These are phyloP conservation scores for Dendropsophus ebraccatus DNA, from an alignment of 2,113 vertebrate species.

Conservation along the genomic window DNA sequence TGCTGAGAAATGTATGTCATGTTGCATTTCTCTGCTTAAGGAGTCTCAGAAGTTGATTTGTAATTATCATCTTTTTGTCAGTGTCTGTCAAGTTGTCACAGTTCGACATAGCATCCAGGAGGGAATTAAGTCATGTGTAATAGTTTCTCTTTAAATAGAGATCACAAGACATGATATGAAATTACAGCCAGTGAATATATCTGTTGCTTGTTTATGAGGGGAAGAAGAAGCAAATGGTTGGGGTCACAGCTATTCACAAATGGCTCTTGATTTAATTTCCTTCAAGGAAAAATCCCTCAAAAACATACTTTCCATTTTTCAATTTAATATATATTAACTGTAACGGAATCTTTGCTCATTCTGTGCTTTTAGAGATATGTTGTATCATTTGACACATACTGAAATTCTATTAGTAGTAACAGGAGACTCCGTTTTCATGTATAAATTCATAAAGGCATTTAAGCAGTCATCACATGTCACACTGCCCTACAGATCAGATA, in stretches of 20 bases:
- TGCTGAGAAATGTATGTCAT: neutral
- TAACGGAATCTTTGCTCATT: slow-evolving; percentile 22
- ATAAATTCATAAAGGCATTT: slow-evolving; percentile 5
- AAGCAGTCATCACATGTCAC: slow-evolving; percentile 7
- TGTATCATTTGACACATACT: slow-evolving; percentile 31
- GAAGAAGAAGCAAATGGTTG: slow-evolving; percentile 19
- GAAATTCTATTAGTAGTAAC: slow-evolving; percentile 30
- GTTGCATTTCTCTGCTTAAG: neutral
- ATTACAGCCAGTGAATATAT: slow-evolving; percentile 55
- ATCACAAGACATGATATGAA: slow-evolving; percentile 58
- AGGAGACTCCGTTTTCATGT: neutral
- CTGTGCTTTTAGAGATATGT: slow-evolving; percentile 18
- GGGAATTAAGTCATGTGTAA: slow-evolving; percentile 39
- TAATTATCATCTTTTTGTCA: slow-evolving; percentile 13
- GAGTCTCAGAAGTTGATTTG: neutral
- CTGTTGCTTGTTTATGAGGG: slow-evolving; percentile 33
- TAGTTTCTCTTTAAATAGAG: slow-evolving; percentile 55
- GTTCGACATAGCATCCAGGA: slow-evolving; percentile 20
- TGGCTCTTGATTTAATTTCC: slow-evolving; percentile 27
- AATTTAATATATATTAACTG: slow-evolving; percentile 34
- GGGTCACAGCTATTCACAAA: slow-evolving; percentile 21
- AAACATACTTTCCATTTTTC: slow-evolving; percentile 24
- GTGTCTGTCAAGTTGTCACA: slow-evolving; percentile 21
- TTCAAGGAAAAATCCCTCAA: slow-evolving; percentile 28
- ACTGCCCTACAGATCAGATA: neutral